A percentile compares a stretch with the other conserved stretches of the same genome.
Evolutionary conservation across 2,113 vertebrate species (phyloP).

Genomic region (Rhadina sibilatrix): DNA sequence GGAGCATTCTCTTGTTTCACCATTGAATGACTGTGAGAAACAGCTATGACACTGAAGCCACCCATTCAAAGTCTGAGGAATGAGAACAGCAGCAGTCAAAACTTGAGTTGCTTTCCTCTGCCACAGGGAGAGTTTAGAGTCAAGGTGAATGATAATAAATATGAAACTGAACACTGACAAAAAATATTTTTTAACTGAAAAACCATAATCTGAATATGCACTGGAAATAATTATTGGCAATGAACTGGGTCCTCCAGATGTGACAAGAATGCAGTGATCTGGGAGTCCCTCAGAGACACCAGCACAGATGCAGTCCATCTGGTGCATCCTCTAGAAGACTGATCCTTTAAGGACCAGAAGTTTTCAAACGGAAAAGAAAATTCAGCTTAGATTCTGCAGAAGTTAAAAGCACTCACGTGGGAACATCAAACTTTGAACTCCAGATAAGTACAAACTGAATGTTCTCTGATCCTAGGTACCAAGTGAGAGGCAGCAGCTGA

Average conservation of each 20-base stretch:
- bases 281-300: not conserved
- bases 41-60: not conserved
- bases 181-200: not conserved
- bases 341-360: constrained; percentile 11
- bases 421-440: not conserved
- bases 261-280: constrained; percentile 38
- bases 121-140: not conserved
- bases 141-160: not conserved
- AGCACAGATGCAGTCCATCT: constrained; percentile 44
- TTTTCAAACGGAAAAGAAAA: not conserved
- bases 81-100: not conserved
- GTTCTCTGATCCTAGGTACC: not conserved
- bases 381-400: not conserved
- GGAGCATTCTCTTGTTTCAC: not conserved
- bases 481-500: not conserved
- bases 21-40: not conserved
- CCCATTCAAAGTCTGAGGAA: not conserved
- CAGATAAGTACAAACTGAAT: not conserved
- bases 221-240: constrained; percentile 45
- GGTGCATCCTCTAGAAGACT: not conserved
- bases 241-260: constrained; percentile 32
- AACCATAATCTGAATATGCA: not conserved
- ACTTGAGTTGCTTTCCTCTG: not conserved
- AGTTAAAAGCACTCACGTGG: not conserved
- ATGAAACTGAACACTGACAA: not conserved